Percentiles rank a stretch among this genome's conserved stretches.
Evolutionary conservation across 2,888 invertebrate genomes (phyloP).

Genomic region (Lasioglossum calceatum): DNA sequence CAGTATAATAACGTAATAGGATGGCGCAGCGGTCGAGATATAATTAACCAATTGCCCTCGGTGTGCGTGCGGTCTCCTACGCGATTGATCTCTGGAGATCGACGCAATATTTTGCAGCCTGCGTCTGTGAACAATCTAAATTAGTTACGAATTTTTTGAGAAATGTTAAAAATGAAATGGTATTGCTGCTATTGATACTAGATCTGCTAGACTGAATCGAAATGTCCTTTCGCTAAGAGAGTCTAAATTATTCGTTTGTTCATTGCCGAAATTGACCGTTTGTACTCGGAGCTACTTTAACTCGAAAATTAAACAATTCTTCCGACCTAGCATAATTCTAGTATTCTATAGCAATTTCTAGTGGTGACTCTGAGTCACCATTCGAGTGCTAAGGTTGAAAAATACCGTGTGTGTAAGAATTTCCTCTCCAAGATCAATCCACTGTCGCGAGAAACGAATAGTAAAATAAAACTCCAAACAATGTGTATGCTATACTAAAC

Average conservation of each 20-base stretch:
- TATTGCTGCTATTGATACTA: neutral
- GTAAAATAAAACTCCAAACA: neutral
- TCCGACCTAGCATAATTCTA: too few species aligned
- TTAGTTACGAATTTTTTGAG: neutral
- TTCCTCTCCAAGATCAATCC: neutral
- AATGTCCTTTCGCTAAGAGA: neutral
- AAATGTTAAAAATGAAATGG: neutral
- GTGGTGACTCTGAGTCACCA: too few species aligned
- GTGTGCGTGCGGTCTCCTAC: conserved; percentile 26
- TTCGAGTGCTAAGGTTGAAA: too few species aligned
- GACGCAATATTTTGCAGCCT: neutral
- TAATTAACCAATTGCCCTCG: conserved; percentile 52
- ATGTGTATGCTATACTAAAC: neutral
- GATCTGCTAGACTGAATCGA: neutral
- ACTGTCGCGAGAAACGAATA: neutral
- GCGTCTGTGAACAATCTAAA: neutral
- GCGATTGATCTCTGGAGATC: neutral
- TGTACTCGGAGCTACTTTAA: too few species aligned
- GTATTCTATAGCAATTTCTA: too few species aligned
- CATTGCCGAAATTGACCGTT: neutral
- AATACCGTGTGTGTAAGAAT: too few species aligned
- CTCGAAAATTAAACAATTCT: too few species aligned
- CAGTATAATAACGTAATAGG: conserved; percentile 51
- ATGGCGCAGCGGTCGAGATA: conserved; percentile 24
- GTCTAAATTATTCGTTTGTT: neutral